A percentile compares a stretch with the other conserved stretches of the same genome.
These are phyloP conservation scores for Boulengeromyrus knoepffleri DNA, from an alignment of 2,113 vertebrate genomes.

Conservation along the genomic window DNA sequence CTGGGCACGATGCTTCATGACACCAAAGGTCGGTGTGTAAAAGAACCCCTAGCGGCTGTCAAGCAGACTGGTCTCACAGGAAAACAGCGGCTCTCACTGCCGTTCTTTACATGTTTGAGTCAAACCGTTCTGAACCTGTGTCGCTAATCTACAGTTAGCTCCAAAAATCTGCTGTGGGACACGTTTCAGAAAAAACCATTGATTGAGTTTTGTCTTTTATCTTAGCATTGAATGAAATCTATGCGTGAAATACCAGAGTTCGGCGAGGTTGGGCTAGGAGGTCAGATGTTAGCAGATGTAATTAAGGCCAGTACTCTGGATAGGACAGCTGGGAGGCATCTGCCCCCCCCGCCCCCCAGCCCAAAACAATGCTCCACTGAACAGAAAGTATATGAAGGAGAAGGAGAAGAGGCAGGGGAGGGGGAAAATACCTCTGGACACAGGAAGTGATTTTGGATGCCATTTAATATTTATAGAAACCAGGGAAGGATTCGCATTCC, in stretches of 20 bases:
- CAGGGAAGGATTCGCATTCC: background rate
- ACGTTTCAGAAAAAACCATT: background rate
- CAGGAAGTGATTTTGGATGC: slow-evolving; percentile 19
- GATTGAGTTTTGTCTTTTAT: background rate
- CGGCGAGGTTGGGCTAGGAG: background rate
- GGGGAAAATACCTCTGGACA: slow-evolving; percentile 4
- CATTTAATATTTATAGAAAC: slow-evolving; percentile 21
- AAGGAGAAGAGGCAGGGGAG: background rate
- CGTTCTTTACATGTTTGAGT: background rate
- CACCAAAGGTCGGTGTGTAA: background rate
- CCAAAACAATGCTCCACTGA: background rate
- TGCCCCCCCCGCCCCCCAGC: background rate
- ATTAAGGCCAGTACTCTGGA: slow-evolving; percentile 11
- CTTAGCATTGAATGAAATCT: background rate
- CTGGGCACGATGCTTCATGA: background rate
- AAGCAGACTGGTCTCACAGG: background rate
- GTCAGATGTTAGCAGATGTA: slow-evolving; percentile 18
- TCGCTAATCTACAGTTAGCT: background rate
- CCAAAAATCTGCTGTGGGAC: background rate
- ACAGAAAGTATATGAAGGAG: slow-evolving; percentile 2
- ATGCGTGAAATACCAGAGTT: background rate
- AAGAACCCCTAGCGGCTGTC: background rate
- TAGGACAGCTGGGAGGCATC: background rate
- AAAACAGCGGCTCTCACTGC: background rate
- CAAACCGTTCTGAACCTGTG: background rate